Conservation (phyloP, 2,113 vertebrate genomes). For the Pomatostomus ruficeps region DNA sequence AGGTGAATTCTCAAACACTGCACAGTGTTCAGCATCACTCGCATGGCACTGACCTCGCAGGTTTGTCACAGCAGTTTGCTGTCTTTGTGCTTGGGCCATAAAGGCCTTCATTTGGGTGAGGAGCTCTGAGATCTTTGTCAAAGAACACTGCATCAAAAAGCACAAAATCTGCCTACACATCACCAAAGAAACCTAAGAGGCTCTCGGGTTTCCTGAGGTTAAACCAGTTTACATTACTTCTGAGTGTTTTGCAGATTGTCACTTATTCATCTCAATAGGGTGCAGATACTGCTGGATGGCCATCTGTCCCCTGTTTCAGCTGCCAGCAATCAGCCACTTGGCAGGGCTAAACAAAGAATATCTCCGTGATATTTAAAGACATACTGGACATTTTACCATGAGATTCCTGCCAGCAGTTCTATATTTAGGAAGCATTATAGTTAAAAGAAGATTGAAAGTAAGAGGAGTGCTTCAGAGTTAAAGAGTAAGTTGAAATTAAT, state of each 20-base stretch:
- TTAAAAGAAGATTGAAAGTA: neutral
- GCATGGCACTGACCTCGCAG: neutral
- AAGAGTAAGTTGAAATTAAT: neutral
- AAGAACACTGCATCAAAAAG: neutral
- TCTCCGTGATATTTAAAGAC: slow-evolving; percentile 49
- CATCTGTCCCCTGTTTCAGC: slow-evolving; percentile 61
- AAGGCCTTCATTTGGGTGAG: neutral
- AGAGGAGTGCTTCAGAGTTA: neutral
- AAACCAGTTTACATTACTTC: slow-evolving; percentile 65
- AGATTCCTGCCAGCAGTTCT: slow-evolving; percentile 30
- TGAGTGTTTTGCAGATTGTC: slow-evolving; percentile 64
- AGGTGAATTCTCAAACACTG: neutral
- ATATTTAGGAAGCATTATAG: neutral
- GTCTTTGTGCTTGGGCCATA: neutral
- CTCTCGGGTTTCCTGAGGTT: slow-evolving; percentile 50
- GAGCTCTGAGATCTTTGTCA: neutral
- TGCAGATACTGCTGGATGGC: slow-evolving; percentile 40
- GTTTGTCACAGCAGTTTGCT: neutral
- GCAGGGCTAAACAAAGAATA: neutral
- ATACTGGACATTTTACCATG: slow-evolving; percentile 37
- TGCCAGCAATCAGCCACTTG: slow-evolving; percentile 61
- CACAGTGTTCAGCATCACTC: rapidly evolving
- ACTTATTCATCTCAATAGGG: slow-evolving; percentile 57
- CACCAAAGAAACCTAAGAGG: neutral
- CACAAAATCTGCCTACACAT: neutral